Conservation (phyloP, 2,888 invertebrate genomes). For the Nowickia ferox region DNA sequence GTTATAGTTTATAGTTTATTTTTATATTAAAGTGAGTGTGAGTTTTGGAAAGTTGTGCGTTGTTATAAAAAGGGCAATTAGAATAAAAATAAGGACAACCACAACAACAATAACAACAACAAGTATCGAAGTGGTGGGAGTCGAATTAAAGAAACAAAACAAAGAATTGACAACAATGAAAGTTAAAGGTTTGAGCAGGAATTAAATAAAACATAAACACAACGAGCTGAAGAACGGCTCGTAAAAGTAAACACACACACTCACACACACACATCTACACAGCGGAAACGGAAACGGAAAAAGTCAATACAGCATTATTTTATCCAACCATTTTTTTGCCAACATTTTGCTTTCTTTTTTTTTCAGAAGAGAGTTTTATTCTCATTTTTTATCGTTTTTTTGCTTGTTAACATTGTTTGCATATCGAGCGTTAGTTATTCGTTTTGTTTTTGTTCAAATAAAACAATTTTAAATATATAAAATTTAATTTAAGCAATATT, state of each 20-base stretch:
- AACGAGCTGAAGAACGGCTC: slow-evolving; percentile 13
- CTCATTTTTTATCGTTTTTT: neutral
- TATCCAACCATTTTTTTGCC: slow-evolving; percentile 30
- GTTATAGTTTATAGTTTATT: slow-evolving; percentile 13
- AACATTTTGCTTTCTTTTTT: slow-evolving; percentile 19
- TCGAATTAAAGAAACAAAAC: slow-evolving; percentile 15
- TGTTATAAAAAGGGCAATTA: slow-evolving; percentile 25
- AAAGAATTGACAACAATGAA: neutral
- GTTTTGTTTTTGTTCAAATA: slow-evolving; percentile 1
- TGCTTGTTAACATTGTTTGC: slow-evolving; percentile 13
- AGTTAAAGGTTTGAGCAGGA: slow-evolving; percentile 24
- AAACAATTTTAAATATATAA: neutral
- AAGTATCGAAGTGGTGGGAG: slow-evolving; percentile 1
- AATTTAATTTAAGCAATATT: neutral
- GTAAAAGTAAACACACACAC: slow-evolving; percentile 26
- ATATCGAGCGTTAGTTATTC: slow-evolving; percentile 9
- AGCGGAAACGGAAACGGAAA: slow-evolving; percentile 70
- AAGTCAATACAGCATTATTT: slow-evolving; percentile 58
- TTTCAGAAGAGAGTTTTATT: neutral
- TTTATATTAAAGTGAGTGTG: neutral
- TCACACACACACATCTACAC: slow-evolving; percentile 15
- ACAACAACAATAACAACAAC: neutral
- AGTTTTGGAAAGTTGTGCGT: slow-evolving; percentile 30
- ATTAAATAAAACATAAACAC: slow-evolving; percentile 60
- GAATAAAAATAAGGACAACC: neutral